These are phyloP conservation scores for Philhelius pedissequus DNA, from an alignment of 2,888 invertebrate genomes.

Conservation along the genomic window DNA sequence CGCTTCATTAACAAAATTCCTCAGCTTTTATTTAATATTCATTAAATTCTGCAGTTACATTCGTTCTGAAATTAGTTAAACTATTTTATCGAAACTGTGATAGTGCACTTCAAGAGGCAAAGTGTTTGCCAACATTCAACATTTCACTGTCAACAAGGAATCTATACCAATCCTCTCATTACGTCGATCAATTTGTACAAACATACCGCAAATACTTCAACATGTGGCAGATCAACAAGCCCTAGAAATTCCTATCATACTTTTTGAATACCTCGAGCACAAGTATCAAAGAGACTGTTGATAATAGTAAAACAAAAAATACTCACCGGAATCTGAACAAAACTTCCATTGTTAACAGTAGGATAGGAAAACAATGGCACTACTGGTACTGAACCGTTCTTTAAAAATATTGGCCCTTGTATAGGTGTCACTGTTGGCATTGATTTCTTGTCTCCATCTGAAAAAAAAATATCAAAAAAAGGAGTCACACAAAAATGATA, in stretches of 20 bases:
- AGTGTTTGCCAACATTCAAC: conserved; percentile 4
- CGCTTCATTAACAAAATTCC: too few species aligned
- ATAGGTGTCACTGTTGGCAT: conserved; percentile 88
- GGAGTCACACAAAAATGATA: background rate
- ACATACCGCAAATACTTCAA: background rate
- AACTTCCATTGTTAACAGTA: conserved; percentile 90
- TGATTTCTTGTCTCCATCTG: conserved; percentile 79
- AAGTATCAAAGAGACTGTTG: background rate
- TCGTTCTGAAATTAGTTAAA: background rate
- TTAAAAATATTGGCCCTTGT: conserved; percentile 91
- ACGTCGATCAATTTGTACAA: conserved; percentile 15
- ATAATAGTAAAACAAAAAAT: background rate
- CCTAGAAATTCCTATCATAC: conserved; percentile 1
- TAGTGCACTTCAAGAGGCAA: background rate
- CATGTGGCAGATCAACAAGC: background rate
- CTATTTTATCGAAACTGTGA: background rate
- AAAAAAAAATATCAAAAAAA: conserved; percentile 22
- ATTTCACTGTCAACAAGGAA: background rate
- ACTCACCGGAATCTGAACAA: conserved; percentile 95
- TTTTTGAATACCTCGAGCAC: background rate
- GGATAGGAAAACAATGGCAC: conserved; percentile 92
- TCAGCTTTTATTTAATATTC: background rate
- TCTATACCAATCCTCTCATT: background rate
- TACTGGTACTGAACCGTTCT: conserved; percentile 92
- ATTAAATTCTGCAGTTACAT: background rate